Evolutionary conservation across 2,888 invertebrate genomes (phyloP).

Genomic region (Papilio protenor): DNA sequence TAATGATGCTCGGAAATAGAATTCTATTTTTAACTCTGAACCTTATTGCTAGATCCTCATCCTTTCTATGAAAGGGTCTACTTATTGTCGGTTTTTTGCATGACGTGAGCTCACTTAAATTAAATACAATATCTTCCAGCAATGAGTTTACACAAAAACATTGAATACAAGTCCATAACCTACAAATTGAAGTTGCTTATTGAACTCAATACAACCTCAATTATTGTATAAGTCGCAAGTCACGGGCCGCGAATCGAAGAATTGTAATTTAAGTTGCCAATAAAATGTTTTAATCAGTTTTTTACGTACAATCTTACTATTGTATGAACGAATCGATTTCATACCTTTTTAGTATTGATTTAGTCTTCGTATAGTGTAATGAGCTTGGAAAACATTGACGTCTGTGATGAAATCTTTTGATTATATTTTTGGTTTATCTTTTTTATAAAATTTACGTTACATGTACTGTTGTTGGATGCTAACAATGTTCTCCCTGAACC

Average conservation of each 20-base stretch:
- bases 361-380: background rate
- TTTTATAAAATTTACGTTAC: background rate
- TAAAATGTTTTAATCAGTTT: constrained; percentile 31
- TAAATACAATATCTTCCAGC: constrained; percentile 19
- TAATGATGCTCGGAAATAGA: constrained; percentile 14
- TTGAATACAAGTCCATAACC: constrained; percentile 26
- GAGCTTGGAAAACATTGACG: constrained; percentile 9
- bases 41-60: background rate
- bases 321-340: constrained; percentile 24
- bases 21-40: constrained; percentile 10
- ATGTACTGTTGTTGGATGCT: background rate
- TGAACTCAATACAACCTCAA: constrained; percentile 26
- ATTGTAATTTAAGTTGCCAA: constrained; percentile 18
- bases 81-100: background rate
- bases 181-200: constrained; percentile 17
- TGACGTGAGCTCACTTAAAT: background rate
- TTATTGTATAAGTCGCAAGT: constrained; percentile 27
- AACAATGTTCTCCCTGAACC: background rate
- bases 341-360: constrained; percentile 25
- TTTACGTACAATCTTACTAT: constrained; percentile 8
- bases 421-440: background rate
- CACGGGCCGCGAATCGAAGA: constrained; percentile 26
- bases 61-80: background rate
- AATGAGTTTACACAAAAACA: constrained; percentile 7
- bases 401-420: background rate